These are phyloP conservation scores for Xenops minutus DNA, from an alignment of 2,797 vertebrate genomes.

Conservation along the genomic window DNA sequence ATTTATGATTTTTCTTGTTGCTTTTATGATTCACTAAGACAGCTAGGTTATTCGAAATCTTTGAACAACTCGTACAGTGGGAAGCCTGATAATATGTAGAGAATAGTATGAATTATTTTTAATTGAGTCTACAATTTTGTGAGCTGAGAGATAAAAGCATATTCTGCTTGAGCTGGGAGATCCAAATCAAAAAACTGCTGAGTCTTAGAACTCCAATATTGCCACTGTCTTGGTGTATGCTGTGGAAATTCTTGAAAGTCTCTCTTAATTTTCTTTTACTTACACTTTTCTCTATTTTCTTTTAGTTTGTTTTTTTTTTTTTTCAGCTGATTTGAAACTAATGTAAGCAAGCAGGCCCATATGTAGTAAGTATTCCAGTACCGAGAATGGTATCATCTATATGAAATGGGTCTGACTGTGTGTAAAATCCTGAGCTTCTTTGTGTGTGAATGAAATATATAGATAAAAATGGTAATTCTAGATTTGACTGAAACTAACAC, in stretches of 20 bases:
- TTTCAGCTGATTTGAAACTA: background rate
- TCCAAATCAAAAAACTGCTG: background rate
- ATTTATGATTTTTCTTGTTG: constrained; percentile 32
- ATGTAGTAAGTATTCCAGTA: background rate
- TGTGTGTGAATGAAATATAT: background rate
- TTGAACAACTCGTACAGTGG: background rate
- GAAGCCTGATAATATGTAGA: background rate
- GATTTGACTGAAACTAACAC: background rate
- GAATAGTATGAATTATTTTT: background rate
- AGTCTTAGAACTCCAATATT: background rate
- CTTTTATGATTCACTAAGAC: constrained; percentile 19
- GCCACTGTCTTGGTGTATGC: background rate
- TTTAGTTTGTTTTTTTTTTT: background rate
- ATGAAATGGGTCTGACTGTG: background rate
- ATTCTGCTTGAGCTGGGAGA: background rate
- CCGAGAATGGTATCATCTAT: background rate
- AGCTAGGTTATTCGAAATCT: background rate
- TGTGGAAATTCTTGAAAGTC: background rate
- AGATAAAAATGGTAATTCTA: background rate
- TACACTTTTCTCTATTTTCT: background rate
- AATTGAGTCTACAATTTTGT: background rate
- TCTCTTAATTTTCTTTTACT: background rate
- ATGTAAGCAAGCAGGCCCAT: background rate
- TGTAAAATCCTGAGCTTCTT: background rate
- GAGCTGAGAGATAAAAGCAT: background rate